Evolutionary conservation across 2,113 vertebrate species (phyloP), one percentile per base, ranked within the genome.

Genomic region (Acrocephalus kingi): DNA sequence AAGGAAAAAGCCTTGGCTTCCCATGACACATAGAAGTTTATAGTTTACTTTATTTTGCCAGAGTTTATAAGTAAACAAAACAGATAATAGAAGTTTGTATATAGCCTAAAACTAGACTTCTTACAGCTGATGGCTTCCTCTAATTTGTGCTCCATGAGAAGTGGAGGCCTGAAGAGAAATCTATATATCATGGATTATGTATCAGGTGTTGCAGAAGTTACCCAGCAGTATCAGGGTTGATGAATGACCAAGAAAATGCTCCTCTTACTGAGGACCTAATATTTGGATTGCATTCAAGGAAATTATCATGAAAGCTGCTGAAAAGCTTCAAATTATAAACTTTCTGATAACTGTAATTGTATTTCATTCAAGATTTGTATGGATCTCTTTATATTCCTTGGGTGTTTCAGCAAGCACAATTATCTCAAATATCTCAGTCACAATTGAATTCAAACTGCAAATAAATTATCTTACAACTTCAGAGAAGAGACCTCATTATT

Each of bases 391-490:
- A 59, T 84, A 93, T 92, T 93, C 76, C 31, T 84, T 74, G 51
- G 13, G 22, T 87, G 61, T 75, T 91, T 91, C 56, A 68, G 52
- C 76, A 84, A 89, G 84, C 64, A 87, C 4, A 89, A 49, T 93
- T 89, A 90, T 86, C 67, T 90, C 46, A 90, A 88, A 83, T 71
- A 93, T 90, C 80, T 90, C 59, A 58, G 46, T 33, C 72, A 80
- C 63, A 89, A 72, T 78, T 90, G 78, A 93, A 93, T 84, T 90
- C 51, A 75, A 94, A 97, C 92, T 85, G 63, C 72, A 95, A 90
- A 94, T 93, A 92, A 74, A 92, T 92, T 93, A 89, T 87, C 45
- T 21, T 72, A 77, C 7, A 6, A 81, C 76, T 93, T 95, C 84
- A 82, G 72, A 85, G 51, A 64, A 76, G 35, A 82, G 15, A 91